phyloP scores from a whole-genome alignment of 2,113 vertebrate genomes.

The Hydropotes inermis region DNA sequence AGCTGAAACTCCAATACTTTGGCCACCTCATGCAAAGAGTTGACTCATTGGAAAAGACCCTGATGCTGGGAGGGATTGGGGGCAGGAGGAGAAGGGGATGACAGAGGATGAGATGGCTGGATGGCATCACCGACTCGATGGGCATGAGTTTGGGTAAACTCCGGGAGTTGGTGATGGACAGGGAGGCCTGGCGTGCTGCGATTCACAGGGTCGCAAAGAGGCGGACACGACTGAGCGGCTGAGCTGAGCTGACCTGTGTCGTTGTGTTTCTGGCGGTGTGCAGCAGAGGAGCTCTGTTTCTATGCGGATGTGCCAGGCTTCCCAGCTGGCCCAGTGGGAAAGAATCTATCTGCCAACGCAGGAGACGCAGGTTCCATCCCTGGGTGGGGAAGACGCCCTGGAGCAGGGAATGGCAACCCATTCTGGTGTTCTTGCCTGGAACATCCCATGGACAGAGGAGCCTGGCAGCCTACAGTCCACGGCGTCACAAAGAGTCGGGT shows the following conservation, averaged over 20 bases:
- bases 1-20: too few species aligned
- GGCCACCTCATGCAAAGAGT: too few species aligned
- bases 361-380: neutral
- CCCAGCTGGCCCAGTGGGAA: neutral
- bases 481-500: neutral
- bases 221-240: too few species aligned
- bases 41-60: too few species aligned
- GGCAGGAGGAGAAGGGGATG: too few species aligned
- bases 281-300: neutral
- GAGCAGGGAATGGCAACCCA: neutral
- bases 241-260: neutral
- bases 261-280: neutral
- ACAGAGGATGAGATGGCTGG: too few species aligned
- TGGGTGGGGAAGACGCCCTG: neutral
- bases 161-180: too few species aligned
- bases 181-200: too few species aligned
- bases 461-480: neutral
- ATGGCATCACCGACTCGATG: too few species aligned
- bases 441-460: neutral
- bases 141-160: too few species aligned
- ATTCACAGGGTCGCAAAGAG: too few species aligned
- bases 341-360: neutral
- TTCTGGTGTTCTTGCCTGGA: neutral
- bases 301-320: neutral
- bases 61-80: too few species aligned